Conservation (phyloP, 1,140 invertebrate genomes). For the Ruditapes philippinarum region DNA sequence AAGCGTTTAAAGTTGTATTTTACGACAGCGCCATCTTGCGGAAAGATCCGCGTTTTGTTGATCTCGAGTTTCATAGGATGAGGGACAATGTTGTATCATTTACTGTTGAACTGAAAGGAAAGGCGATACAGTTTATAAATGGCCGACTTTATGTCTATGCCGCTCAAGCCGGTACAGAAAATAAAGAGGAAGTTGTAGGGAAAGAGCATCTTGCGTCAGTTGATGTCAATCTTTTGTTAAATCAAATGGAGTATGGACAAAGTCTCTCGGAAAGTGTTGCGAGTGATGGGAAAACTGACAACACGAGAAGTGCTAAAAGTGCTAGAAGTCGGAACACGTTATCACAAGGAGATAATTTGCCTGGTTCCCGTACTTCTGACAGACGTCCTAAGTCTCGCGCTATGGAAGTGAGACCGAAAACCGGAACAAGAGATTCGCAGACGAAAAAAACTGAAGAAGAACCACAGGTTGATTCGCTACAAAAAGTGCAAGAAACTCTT, state of each 20-base stretch:
- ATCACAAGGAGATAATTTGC: background rate
- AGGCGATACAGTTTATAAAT: conserved; percentile 50
- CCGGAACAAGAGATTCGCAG: background rate
- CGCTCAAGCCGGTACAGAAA: background rate
- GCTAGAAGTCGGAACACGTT: background rate
- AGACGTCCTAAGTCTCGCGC: background rate
- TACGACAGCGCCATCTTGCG: conserved; percentile 17
- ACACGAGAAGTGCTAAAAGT: background rate
- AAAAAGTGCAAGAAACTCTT: conserved; percentile 15
- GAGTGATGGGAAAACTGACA: background rate
- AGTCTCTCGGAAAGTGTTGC: background rate
- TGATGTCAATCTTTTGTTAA: conserved; percentile 38
- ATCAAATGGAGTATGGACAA: background rate
- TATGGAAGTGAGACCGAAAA: no score
- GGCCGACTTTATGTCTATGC: conserved; percentile 27
- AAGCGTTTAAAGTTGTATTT: conserved; percentile 34
- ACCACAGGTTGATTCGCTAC: background rate
- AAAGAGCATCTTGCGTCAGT: background rate
- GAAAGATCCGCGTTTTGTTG: conserved; percentile 33
- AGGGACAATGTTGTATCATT: conserved; percentile 32
- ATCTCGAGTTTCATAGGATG: conserved; percentile 49
- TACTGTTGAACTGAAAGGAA: conserved; percentile 50
- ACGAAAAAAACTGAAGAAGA: background rate
- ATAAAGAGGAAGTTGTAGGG: background rate
- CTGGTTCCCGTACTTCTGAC: background rate